Evolutionary conservation across 2,888 invertebrate species (phyloP), one percentile per base, ranked within the genome.

Genomic region (Phoenoteleia sp.): DNA sequence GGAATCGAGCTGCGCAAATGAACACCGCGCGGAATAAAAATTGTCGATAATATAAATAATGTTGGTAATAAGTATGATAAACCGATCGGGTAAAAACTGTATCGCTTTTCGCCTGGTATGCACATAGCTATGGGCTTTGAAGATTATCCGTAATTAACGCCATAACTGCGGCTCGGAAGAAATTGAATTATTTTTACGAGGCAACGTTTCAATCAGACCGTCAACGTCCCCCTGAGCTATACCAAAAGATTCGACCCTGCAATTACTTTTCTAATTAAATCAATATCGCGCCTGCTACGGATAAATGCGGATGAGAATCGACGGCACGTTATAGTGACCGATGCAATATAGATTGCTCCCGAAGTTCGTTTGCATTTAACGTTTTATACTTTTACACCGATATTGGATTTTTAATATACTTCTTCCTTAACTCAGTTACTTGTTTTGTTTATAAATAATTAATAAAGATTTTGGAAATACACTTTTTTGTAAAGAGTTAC

Each of bases 151-250:
- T 90, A 93, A 93, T 93, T 93, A 93, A 91, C 91, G 89, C 87
- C 89, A 88, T 92, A 93, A 93, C 91, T 89, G 91, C 89, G 86
- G 87, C 88, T 84, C 89, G 87, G 88, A 84, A 56, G 86, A 92
- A 93, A 93, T 92, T 93, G 91, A 91, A 92, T 93, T 92, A 92
- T 92, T 93, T 93, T 92, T 92, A 91, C 90, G 89, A 89, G 86
- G 89, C 87, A 90, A 93, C 93, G 88, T 93, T 93, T 93, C 93
- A 93, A 93, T 93, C 93, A 93, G 89, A 88, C 90, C 90, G 89
- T 91, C 92, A 90, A 92, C 91, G 91, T 93, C 92, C 92, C 93
- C 93, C 88, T 90, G 85, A 93, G 93, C 93, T 89, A 93, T 91
- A 90, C 91, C 90, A 88, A 91, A 93, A 91, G 91, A 92, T 93